phyloP scores from a whole-genome alignment of 2,888 invertebrate species.

The Pasiphila rectangulata region DNA sequence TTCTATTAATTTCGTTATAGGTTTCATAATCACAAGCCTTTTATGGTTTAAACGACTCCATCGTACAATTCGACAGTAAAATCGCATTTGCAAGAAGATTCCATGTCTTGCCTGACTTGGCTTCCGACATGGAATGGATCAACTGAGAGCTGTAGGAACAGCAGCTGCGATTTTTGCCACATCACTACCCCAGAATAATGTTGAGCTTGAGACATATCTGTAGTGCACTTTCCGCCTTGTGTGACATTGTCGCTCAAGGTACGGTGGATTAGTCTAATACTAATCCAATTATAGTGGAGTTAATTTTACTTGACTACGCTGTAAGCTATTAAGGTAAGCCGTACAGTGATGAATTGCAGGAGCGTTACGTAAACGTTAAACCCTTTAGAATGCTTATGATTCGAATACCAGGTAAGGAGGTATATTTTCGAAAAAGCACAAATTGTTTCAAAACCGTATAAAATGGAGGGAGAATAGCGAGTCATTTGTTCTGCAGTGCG shows the following conservation, averaged over 20 bases:
- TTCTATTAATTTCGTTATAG: no score
- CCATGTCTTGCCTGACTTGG: no score
- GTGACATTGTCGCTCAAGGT: constrained; percentile 2
- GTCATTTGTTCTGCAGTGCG: no score
- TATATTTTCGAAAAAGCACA: no score
- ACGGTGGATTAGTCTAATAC: constrained; percentile 17
- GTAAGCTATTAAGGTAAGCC: constrained; percentile 16
- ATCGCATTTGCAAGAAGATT: no score
- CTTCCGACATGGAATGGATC: no score
- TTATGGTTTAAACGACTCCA: no score
- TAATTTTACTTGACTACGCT: constrained; percentile 22
- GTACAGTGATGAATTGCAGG: constrained; percentile 14
- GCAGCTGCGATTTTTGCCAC: constrained; percentile 4
- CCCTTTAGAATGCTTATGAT: neutral
- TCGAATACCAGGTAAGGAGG: no score
- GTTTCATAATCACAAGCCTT: no score
- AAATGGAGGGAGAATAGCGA: no score
- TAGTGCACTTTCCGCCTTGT: constrained; percentile 10
- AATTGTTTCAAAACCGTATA: no score
- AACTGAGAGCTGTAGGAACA: neutral
- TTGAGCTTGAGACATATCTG: constrained; percentile 1
- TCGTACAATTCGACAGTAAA: no score
- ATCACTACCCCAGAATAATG: neutral
- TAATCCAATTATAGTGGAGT: constrained; percentile 30
- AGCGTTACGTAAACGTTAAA: constrained; percentile 5